Base-by-base conservation (phyloP, 2,888 invertebrate species). In the Diarsia dahlii region DNA sequence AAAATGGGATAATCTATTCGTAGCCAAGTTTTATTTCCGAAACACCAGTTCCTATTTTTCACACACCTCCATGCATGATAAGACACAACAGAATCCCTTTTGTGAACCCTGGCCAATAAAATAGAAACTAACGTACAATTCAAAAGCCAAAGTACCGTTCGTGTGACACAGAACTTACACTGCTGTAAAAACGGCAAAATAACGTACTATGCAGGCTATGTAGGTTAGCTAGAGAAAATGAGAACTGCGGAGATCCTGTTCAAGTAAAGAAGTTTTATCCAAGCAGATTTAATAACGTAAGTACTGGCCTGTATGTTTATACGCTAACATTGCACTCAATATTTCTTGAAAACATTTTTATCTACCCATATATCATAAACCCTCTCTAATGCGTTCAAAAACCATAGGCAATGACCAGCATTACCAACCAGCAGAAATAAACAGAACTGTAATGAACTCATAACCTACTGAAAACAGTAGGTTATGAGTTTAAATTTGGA, bases 1-100 rank as follows among this genome's bases (percentile, higher is more conserved):
- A 23, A 58, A 74, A 48, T 20, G 48, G 63, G 23, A 80, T 54
- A 48, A 70, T 63, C 62, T 67, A 72, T 79, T 79, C 46, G 56
- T 64, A 72, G 28, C 8, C 60, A n/a, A 23, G 39, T 79, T 62
- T 60, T 60, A 39, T 60, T 56, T 45, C 56, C 34, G 52, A 68
- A 80, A 71, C 52, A 56, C 1, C 13, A n/a, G 60, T 20, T 60
- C 64, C 34, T 78, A 62, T 66, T 66, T 76, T 52, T 34, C 28
- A 23, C 20, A 46, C 34, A 67, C 18, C n/a, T 64, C 46, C 46
- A 58, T 64, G 46, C 46, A 68, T 52, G 23, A 52, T 50, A 50
- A 52, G 10, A 23, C 23, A 18, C 45, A 39, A 48, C 20, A 58
- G 46, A 66, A 64, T 50, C 15, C 8, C 8, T n/a, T 48, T 50